Base-by-base conservation (phyloP, 53 echinoderm and acorn worm species). In the Mesocentrotus franciscanus region DNA sequence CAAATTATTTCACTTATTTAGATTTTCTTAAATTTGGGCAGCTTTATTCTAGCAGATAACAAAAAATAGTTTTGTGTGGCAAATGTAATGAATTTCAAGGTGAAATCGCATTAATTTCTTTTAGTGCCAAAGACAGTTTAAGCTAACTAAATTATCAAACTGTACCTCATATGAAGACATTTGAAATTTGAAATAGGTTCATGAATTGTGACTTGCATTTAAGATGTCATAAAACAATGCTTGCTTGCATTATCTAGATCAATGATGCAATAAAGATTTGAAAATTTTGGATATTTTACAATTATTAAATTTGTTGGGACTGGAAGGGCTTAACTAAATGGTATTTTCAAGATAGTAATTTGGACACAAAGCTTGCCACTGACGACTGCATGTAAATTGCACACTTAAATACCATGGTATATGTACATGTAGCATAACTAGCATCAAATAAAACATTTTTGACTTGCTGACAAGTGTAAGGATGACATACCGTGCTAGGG, bases 401-500 rank as follows among this genome's bases (percentile, higher is more conserved):
- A 74, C 74, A 27, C 11, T 29, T 12, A 29, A 10, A 74, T 32
- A 32, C 30, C 29, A 74, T 74, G 74, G 74, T 29, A 74, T 30
- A 74, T 11, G 1, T 30, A 49, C 49, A 49, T 49, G 49, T 49
- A 49, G 49, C 49, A 75, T 20, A 75, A 75, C 10, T 29, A 87
- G 13, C 55, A 87, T 87, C 12, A 87, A 84, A 42, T 24, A 84
- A 84, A 87, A 87, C 29, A 87, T 49, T 22, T 84, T 84, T 39
- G 84, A 84, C 84, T 84, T 26, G 57, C 27, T 56, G 87, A 87
- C 87, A 87, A 87, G 56, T 27, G 27, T 87, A 87, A 27, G 56
- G 87, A 56, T 81, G 93, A 93, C 93, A 93, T 93, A 93, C 93
- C 93, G 81, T 62, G 93, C 93, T 81, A 93, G 93, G 93, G 29